phyloP scores from a whole-genome alignment of 2,888 invertebrate genomes.

The Microctonus brassicae region DNA sequence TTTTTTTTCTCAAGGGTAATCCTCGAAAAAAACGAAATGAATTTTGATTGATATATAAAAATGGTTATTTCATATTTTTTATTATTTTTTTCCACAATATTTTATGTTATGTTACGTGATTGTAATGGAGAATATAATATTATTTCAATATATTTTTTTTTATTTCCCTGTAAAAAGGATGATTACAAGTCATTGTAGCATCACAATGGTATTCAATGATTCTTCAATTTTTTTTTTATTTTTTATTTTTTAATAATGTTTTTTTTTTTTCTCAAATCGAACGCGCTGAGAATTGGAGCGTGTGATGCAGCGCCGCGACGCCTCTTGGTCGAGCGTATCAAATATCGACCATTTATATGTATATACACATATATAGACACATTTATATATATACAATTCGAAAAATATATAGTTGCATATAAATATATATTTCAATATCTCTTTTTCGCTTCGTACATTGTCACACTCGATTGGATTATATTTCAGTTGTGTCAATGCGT shows the following conservation, averaged over 20 bases:
- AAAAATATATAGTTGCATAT: not conserved
- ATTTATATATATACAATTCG: too few species aligned
- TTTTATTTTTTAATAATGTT: not conserved
- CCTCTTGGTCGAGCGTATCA: conserved; percentile 14
- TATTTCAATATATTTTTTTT: not conserved
- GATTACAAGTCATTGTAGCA: not conserved
- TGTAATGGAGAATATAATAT: too few species aligned
- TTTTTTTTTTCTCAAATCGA: conserved; percentile 8
- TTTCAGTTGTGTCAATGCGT: not conserved
- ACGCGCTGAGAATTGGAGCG: conserved; percentile 44
- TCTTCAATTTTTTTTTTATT: not conserved
- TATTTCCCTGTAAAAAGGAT: not conserved
- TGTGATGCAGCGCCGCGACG: conserved; percentile 37
- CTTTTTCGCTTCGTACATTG: not conserved
- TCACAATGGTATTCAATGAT: not conserved
- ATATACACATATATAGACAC: not conserved
- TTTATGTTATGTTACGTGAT: too few species aligned
- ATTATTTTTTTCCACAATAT: not conserved
- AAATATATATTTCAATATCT: not conserved
- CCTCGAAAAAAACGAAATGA: not conserved
- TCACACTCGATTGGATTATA: conserved; percentile 20
- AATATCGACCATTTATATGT: conserved; percentile 12
- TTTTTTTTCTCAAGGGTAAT: not conserved
- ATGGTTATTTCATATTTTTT: not conserved
- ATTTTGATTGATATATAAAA: not conserved